Conservation (phyloP, 1,140 invertebrate species). For the Heliconius nattereri region DNA sequence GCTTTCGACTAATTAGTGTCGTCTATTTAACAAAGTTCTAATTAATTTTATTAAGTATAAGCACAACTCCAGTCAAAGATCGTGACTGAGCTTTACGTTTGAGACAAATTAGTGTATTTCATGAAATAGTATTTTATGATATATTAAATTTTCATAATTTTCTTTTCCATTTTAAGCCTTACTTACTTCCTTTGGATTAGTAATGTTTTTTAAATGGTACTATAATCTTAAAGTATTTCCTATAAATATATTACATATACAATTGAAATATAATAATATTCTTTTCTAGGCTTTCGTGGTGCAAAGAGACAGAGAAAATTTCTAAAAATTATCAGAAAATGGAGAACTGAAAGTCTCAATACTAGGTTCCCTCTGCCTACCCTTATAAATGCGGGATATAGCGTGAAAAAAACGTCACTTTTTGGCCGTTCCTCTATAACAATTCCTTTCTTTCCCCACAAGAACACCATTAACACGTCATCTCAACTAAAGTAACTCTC, state of each 20-base stretch:
- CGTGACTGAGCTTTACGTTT: not conserved
- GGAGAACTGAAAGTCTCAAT: no score
- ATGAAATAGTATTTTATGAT: not conserved
- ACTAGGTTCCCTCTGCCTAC: no score
- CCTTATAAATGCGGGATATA: no score
- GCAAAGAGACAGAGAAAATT: no score
- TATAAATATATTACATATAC: not conserved
- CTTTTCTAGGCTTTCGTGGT: no score
- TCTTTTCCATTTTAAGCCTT: no score
- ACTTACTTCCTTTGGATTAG: no score
- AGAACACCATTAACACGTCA: not conserved
- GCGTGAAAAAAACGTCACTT: not conserved
- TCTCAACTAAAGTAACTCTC: not conserved
- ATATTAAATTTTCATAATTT: not conserved
- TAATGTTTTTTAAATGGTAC: no score
- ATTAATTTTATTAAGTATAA: slow-evolving; percentile 1
- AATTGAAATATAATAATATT: no score
- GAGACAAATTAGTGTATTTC: not conserved
- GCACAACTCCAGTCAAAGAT: not conserved
- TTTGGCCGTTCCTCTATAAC: not conserved
- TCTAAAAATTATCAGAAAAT: no score
- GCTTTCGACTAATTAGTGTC: not conserved
- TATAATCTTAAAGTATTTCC: no score
- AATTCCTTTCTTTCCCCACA: not conserved
- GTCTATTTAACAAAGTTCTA: slow-evolving; percentile 4